Conservation (phyloP, 2,113 vertebrate genomes). For the Macroglossus sobrinus region DNA sequence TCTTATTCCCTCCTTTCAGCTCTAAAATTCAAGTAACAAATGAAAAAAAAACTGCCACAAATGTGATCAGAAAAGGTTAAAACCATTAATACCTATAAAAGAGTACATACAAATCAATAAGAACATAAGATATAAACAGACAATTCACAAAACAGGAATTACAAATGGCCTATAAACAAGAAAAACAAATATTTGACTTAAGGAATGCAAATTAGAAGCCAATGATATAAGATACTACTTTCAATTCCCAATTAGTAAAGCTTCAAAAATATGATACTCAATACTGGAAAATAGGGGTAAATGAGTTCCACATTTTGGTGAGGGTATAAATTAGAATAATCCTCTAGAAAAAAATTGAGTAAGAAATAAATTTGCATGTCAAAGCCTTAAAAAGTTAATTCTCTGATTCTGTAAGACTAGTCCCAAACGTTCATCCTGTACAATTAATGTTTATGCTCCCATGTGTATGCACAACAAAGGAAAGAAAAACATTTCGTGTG, state of each 20-base stretch:
- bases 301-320: constrained; percentile 21
- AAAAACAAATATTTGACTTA: constrained; percentile 49
- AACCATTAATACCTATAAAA: constrained; percentile 35
- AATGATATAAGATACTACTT: background rate
- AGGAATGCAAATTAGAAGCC: constrained; percentile 43
- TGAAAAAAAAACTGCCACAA: background rate
- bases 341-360: constrained; percentile 43
- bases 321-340: constrained; percentile 35
- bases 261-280: constrained; percentile 3
- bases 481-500: constrained; percentile 48
- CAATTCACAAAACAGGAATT: constrained; percentile 33
- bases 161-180: constrained; percentile 32
- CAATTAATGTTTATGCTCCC: constrained; percentile 46
- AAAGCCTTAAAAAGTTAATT: constrained; percentile 47
- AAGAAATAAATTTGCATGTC: constrained; percentile 13
- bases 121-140: background rate
- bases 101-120: background rate
- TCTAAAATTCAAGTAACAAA: constrained; percentile 33
- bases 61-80: constrained; percentile 38
- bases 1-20: background rate
- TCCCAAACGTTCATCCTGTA: constrained; percentile 34
- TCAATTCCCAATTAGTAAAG: constrained; percentile 39
- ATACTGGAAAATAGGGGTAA: background rate
- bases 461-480: constrained; percentile 53
- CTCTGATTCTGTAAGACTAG: constrained; percentile 27